These are phyloP conservation scores for Bolinopsis microptera DNA, from an alignment of 37 sponge, comb jelly and placozoan genomes.

Conservation along the genomic window DNA sequence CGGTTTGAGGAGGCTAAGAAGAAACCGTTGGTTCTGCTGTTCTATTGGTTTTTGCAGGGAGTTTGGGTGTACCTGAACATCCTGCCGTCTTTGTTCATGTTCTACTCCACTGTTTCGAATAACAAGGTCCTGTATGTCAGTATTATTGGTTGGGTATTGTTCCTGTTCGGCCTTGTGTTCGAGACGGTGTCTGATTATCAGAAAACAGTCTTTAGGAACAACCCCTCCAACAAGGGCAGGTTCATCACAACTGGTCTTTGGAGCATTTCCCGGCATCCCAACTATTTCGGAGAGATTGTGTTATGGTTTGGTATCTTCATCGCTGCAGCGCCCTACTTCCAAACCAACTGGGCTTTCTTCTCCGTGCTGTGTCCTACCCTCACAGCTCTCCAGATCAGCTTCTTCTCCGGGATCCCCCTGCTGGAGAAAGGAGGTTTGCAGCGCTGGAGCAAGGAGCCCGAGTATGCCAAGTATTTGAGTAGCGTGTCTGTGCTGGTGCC, in stretches of 20 bases:
- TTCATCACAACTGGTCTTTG: slow-evolving; percentile 69
- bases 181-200: slow-evolving; percentile 70
- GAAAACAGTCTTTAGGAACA: slow-evolving; percentile 68
- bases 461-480: neutral
- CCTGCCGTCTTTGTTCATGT: slow-evolving; percentile 68
- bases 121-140: neutral
- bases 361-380: slow-evolving; percentile 69
- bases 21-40: slow-evolving; percentile 68
- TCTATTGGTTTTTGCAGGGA: slow-evolving; percentile 71
- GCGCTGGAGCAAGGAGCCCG: slow-evolving; percentile 16
- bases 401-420: slow-evolving; percentile 70
- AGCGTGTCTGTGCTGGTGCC: slow-evolving; percentile 4
- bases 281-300: slow-evolving; percentile 74
- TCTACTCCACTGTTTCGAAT: neutral
- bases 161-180: slow-evolving; percentile 66
- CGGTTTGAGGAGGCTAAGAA: slow-evolving; percentile 70
- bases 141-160: slow-evolving; percentile 69
- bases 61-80: slow-evolving; percentile 68
- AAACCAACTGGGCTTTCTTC: slow-evolving; percentile 29
- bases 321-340: slow-evolving; percentile 60
- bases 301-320: slow-evolving; percentile 71
- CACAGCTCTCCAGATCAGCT: slow-evolving; percentile 65
- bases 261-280: slow-evolving; percentile 72
- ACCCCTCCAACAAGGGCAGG: slow-evolving; percentile 71
- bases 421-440: slow-evolving; percentile 65